Percentiles rank a stretch among this genome's conserved stretches.
phyloP scores from a whole-genome alignment of 92 coral and sea anemone species.

The Palythoa heliodiscus region DNA sequence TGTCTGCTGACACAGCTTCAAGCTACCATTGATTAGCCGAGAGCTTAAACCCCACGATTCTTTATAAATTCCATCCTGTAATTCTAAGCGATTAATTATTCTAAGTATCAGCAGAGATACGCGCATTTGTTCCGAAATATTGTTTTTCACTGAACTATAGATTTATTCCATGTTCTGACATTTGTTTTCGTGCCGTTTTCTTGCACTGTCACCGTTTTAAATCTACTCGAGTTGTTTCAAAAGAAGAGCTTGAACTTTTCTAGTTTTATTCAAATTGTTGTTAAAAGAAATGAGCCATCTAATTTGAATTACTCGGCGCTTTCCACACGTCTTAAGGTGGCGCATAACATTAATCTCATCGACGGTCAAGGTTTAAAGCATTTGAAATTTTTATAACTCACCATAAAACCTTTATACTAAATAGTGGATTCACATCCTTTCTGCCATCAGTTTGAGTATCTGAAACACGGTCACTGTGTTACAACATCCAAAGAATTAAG shows the following conservation, averaged over 20 bases:
- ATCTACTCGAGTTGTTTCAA: neutral
- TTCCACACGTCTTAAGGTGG: neutral
- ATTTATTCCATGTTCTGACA: too few species aligned
- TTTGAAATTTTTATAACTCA: neutral
- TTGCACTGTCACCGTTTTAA: neutral
- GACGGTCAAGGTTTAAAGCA: neutral
- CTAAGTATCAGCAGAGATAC: neutral
- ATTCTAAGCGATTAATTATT: too few species aligned
- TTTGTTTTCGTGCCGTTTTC: neutral
- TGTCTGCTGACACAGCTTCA: neutral
- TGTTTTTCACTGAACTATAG: too few species aligned
- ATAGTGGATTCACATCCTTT: neutral
- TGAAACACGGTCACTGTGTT: neutral
- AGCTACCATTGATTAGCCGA: neutral
- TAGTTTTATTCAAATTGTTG: neutral
- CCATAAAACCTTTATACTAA: slow-evolving; percentile 8
- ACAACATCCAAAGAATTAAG: neutral
- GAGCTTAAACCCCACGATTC: neutral
- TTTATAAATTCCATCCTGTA: neutral
- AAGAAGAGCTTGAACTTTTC: neutral
- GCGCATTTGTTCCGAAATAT: neutral
- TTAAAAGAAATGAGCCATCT: neutral
- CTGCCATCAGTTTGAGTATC: neutral
- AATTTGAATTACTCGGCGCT: too few species aligned
- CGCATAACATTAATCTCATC: neutral